Conservation (phyloP, 2,797 vertebrate species). For the Clarias platycephalus region DNA sequence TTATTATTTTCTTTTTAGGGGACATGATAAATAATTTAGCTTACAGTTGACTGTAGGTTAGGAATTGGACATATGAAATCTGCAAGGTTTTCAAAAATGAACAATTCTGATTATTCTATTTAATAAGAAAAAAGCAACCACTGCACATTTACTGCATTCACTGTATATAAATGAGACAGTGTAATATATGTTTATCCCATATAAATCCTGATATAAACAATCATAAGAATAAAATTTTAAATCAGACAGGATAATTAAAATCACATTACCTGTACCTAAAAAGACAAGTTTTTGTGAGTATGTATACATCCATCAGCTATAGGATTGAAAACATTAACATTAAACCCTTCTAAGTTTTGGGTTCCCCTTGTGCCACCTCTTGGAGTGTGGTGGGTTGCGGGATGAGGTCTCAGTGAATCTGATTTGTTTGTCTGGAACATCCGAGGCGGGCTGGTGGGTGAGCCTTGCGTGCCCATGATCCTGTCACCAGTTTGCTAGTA, state of each 20-base stretch:
- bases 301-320: too few species aligned
- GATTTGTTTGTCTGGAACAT: too few species aligned
- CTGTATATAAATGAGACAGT: conserved; percentile 31
- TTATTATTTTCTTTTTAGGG: background rate
- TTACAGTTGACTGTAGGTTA: background rate
- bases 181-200: conserved; percentile 16
- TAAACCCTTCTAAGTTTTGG: too few species aligned
- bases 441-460: too few species aligned
- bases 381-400: too few species aligned
- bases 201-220: conserved; percentile 17
- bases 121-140: conserved; percentile 25
- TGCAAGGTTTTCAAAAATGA: conserved; percentile 20
- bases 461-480: too few species aligned
- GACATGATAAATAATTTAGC: conserved; percentile 18
- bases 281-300: background rate
- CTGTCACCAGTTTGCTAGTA: too few species aligned
- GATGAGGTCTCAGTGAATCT: too few species aligned
- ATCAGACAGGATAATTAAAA: background rate
- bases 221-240: background rate
- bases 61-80: conserved; percentile 1
- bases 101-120: conserved; percentile 14
- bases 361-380: too few species aligned
- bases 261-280: background rate
- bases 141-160: conserved; percentile 18
- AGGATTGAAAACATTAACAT: too few species aligned